phyloP scores from a whole-genome alignment of 2,113 vertebrate species.

The Heloderma charlesbogerti region DNA sequence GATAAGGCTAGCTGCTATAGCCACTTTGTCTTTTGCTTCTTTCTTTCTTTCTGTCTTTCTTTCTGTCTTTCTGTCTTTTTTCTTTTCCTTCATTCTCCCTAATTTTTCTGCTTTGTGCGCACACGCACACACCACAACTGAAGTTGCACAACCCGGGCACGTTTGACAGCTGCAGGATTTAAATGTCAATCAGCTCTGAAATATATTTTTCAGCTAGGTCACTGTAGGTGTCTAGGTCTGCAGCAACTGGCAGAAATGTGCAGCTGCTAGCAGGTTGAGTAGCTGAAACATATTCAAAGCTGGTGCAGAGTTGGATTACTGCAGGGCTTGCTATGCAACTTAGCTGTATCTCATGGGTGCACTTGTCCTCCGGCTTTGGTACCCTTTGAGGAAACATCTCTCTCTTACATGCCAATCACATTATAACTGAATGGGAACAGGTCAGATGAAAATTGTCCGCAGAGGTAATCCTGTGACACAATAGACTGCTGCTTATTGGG shows the following conservation, averaged over 20 bases:
- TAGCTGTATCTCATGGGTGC: conserved; percentile 15
- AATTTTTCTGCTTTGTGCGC: conserved; percentile 31
- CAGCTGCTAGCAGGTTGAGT: conserved; percentile 31
- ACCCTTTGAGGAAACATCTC: conserved; percentile 45
- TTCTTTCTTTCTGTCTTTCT: conserved; percentile 26
- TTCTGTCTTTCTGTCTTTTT: background rate
- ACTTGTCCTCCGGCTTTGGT: conserved; percentile 54
- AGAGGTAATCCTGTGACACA: fast-evolving
- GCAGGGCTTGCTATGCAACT: background rate
- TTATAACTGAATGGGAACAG: conserved; percentile 53
- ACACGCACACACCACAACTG: conserved; percentile 25
- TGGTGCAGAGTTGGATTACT: conserved; percentile 46
- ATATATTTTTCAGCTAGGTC: conserved; percentile 27
- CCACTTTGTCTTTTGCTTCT: conserved; percentile 27
- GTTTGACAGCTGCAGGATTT: conserved; percentile 12
- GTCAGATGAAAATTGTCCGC: conserved; percentile 48
- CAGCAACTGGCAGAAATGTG: conserved; percentile 40
- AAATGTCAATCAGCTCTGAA: conserved; percentile 38
- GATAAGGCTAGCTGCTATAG: conserved; percentile 45
- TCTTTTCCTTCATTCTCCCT: background rate
- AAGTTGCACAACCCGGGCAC: conserved; percentile 32
- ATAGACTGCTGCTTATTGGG: background rate
- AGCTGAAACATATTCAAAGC: conserved; percentile 26
- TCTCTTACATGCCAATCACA: conserved; percentile 58
- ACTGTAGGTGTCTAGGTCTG: conserved; percentile 33